A percentile compares a stretch with the other conserved stretches of the same genome.
These are phyloP conservation scores for Empis livida DNA, from an alignment of 2,888 invertebrate species.

Conservation along the genomic window DNA sequence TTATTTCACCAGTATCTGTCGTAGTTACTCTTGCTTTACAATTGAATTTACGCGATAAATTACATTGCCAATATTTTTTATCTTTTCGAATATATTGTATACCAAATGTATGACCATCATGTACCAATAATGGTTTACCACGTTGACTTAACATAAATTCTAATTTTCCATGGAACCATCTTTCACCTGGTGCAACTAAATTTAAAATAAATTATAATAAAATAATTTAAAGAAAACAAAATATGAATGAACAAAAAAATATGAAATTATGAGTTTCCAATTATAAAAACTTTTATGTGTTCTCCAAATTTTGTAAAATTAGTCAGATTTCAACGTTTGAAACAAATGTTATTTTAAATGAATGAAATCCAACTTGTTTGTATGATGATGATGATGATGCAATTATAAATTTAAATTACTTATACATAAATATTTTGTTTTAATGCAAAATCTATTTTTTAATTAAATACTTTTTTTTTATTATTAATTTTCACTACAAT, in stretches of 20 bases:
- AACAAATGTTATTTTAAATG: no score
- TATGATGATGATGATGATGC: no score
- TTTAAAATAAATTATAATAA: background rate
- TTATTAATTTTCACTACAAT: no score
- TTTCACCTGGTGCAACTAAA: slow-evolving; percentile 36
- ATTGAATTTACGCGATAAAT: slow-evolving; percentile 35
- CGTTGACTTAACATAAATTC: slow-evolving; percentile 38
- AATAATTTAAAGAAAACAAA: background rate
- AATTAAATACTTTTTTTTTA: no score
- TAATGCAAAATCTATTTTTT: no score
- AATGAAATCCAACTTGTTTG: no score
- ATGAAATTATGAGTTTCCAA: background rate
- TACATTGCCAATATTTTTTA: slow-evolving; percentile 38
- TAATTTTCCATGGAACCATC: slow-evolving; percentile 37
- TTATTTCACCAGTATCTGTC: slow-evolving; percentile 31
- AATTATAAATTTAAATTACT: no score
- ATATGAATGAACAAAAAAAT: background rate
- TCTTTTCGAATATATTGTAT: slow-evolving; percentile 37
- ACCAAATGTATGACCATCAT: slow-evolving; percentile 36
- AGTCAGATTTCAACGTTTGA: no score
- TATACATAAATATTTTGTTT: no score
- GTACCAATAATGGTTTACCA: slow-evolving; percentile 35
- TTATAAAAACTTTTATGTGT: no score
- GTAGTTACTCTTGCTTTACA: slow-evolving; percentile 38
- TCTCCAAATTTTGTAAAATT: no score